Base-by-base conservation (phyloP, 2,888 invertebrate genomes). In the Ectemnius cavifrons region DNA sequence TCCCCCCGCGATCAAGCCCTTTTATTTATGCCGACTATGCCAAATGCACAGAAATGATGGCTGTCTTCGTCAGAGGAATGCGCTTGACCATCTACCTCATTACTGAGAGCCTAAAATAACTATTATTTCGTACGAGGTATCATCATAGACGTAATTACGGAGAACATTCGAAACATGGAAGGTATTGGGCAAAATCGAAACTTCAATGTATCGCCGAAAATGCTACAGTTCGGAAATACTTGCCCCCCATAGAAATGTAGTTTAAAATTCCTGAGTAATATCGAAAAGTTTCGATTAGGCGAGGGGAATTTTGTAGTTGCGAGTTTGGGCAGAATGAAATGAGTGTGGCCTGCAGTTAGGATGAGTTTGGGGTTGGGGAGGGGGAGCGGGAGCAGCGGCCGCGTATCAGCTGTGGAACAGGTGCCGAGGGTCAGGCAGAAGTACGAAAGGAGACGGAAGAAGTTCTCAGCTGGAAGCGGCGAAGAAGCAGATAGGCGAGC, bases 331-430 rank as follows among this genome's bases (percentile, higher is more conserved):
- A 18, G 65, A 52, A 49, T 11, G 56, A 28, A 37, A 6, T 18
- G 57, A 57, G 37, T 28, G 59, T 37, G 18, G 20, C n/a, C 14
- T 8, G n/a, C n/a, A 27, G 23, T 16, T 4, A 23, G 23, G 45
- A 67, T 14, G 61, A 18, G 57, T 66, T 64, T n/a, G 45, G 64
- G 69, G 67, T 59, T 66, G 77, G 71, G 56, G 75, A 65, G 80
- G 77, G 71, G 56, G 75, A 65, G 80, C 75, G 73, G 71, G 73
- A 85, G 83, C 73, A 80, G 82, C 84, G 85, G 80, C 83, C 84
- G 87, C 85, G 83, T 88, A 89, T 89, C 89, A 89, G 89, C 89
- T 89, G 89, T 88, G 86, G 88, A 89, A 89, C 89, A 89, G 89
- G 89, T 89, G 89, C 89, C 87, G 84, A 85, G 82, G 78, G 80